Evolutionary conservation across 2,113 vertebrate species (phyloP).

Genomic region (Columbina picui): DNA sequence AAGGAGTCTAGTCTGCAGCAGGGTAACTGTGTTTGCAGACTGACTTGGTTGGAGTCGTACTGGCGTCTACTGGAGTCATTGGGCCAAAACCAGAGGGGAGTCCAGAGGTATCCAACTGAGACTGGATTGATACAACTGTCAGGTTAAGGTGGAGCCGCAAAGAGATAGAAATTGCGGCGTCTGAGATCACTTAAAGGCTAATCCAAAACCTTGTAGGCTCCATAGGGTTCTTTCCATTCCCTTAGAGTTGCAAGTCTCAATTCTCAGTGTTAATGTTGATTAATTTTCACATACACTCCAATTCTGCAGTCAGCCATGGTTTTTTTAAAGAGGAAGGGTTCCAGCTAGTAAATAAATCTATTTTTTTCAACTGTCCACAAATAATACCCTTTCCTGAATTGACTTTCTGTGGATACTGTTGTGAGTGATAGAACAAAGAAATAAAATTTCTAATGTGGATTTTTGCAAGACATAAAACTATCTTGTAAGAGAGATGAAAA

Average conservation of each 20-base stretch:
- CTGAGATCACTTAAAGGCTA: constrained; percentile 37
- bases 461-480: background rate
- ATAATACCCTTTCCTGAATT: background rate
- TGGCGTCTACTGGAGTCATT: background rate
- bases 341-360: background rate
- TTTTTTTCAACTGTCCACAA: background rate
- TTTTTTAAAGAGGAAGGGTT: background rate
- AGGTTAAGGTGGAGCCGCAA: constrained; percentile 37
- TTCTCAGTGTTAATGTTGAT: constrained; percentile 1
- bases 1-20: background rate
- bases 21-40: background rate
- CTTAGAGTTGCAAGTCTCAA: background rate
- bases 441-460: background rate
- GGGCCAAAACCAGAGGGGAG: background rate
- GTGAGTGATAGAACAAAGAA: background rate
- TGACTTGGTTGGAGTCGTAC: background rate
- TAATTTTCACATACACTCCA: background rate
- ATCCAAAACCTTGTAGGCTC: constrained; percentile 1
- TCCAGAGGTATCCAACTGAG: background rate
- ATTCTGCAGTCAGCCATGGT: background rate
- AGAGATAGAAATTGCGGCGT: constrained; percentile 14
- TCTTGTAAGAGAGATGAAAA: background rate
- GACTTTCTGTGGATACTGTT: background rate
- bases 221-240: background rate
- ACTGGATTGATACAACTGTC: background rate